Evolutionary conservation across 2,888 invertebrate genomes (phyloP).

Genomic region (Ochropacha duplaris): DNA sequence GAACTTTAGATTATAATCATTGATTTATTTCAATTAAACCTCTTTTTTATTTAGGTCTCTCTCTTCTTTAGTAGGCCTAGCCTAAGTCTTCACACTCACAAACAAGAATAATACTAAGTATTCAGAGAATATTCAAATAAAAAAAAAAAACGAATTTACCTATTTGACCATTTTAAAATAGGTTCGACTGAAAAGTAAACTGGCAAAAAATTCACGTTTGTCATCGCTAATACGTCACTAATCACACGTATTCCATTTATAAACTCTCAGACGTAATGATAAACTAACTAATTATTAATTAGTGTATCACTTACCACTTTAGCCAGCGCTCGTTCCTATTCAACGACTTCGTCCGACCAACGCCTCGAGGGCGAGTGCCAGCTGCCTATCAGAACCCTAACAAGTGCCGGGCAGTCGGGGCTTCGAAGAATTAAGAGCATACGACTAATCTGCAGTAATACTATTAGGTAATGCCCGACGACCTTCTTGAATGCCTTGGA

Average conservation of each 20-base stretch:
- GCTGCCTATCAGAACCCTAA: constrained; percentile 41
- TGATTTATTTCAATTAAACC: too few relatives aligned
- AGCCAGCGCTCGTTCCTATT: constrained; percentile 22
- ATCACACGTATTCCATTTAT: background rate
- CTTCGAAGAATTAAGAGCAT: constrained; percentile 67
- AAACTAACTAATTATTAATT: background rate
- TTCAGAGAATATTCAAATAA: background rate
- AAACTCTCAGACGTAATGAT: background rate
- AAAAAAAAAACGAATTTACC: background rate
- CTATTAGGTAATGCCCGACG: constrained; percentile 62
- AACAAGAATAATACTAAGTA: too few relatives aligned
- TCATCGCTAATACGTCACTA: background rate
- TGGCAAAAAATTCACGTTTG: background rate
- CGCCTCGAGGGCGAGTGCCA: constrained; percentile 42
- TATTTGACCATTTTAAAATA: background rate
- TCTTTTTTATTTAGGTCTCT: too few relatives aligned
- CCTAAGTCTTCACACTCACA: too few relatives aligned
- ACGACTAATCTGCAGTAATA: constrained; percentile 58
- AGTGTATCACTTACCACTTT: constrained; percentile 25
- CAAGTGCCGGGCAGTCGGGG: constrained; percentile 57
- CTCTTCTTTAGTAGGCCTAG: too few relatives aligned
- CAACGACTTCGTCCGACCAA: constrained; percentile 37
- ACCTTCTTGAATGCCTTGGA: constrained; percentile 55
- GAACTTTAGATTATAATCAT: too few relatives aligned
- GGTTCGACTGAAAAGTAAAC: background rate